phyloP scores from a whole-genome alignment of 1,140 invertebrate species.

The Cydia amplana region DNA sequence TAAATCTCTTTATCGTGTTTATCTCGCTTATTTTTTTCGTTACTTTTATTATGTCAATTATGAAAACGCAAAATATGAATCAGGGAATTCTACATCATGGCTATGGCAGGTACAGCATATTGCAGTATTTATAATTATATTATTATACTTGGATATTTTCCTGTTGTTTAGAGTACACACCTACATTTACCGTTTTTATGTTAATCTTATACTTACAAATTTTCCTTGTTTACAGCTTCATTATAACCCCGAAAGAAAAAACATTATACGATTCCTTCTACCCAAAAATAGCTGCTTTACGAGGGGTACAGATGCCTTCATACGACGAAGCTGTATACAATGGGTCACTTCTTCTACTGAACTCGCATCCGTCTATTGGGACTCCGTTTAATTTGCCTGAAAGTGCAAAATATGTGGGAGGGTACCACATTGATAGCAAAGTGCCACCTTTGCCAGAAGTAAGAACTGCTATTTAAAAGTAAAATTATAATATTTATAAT shows the following conservation, averaged over 20 bases:
- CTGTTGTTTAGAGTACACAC: too few species aligned
- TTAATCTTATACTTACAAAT: background rate
- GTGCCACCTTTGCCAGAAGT: conserved; percentile 54
- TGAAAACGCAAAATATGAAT: too few species aligned
- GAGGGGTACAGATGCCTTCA: conserved; percentile 49
- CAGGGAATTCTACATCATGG: too few species aligned
- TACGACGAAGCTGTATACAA: conserved; percentile 56
- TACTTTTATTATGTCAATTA: too few species aligned
- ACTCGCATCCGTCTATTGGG: conserved; percentile 55
- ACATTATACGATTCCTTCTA: conserved; percentile 46
- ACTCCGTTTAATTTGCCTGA: conserved; percentile 50
- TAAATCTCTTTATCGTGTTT: too few species aligned
- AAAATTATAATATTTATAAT: background rate
- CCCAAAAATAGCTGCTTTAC: conserved; percentile 43
- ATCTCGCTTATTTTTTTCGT: too few species aligned
- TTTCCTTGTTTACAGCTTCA: conserved; percentile 37
- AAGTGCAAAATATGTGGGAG: conserved; percentile 56
- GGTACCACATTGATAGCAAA: conserved; percentile 53
- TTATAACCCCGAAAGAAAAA: conserved; percentile 42
- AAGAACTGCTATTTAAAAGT: conserved; percentile 29
- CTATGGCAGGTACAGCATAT: too few species aligned
- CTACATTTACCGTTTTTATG: too few species aligned
- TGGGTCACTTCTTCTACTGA: conserved; percentile 51
- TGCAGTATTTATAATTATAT: too few species aligned
- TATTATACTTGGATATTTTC: too few species aligned